Percentiles rank a stretch among this genome's conserved stretches.
Conservation (phyloP, 2,888 invertebrate genomes). For the Epinotia nisella region DNA sequence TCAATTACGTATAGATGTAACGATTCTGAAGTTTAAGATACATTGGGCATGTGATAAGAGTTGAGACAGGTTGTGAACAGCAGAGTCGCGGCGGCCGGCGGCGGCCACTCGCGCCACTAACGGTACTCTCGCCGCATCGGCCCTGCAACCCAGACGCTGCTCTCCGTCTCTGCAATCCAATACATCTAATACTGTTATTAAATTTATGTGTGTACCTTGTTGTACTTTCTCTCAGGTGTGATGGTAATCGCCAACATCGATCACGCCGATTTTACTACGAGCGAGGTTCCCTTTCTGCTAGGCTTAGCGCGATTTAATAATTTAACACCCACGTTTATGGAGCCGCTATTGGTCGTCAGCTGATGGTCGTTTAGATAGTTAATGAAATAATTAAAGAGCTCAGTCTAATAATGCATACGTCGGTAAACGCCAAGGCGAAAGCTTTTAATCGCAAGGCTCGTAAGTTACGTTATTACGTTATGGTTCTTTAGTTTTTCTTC, state of each 20-base stretch:
- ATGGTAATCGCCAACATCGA: constrained; percentile 73
- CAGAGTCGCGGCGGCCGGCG: constrained; percentile 22
- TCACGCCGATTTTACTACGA: constrained; percentile 65
- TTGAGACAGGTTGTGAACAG: constrained; percentile 2
- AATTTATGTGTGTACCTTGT: constrained; percentile 73
- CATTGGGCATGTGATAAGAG: not conserved
- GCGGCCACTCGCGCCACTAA: constrained; percentile 61
- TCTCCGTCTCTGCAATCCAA: constrained; percentile 73
- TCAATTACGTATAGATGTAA: constrained; percentile 18
- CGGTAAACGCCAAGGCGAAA: constrained; percentile 15
- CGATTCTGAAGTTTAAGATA: constrained; percentile 10
- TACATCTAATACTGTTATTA: constrained; percentile 82
- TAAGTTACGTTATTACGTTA: constrained; percentile 15
- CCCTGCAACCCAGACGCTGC: constrained; percentile 58
- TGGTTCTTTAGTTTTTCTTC: constrained; percentile 8
- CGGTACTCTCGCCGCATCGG: constrained; percentile 65
- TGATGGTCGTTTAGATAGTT: constrained; percentile 26
- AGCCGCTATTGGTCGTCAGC: constrained; percentile 2
- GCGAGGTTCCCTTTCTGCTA: constrained; percentile 65
- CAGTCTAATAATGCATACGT: constrained; percentile 20
- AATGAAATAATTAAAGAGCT: constrained; percentile 22
- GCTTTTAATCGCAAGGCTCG: constrained; percentile 5
- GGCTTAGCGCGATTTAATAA: constrained; percentile 58
- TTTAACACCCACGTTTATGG: constrained; percentile 57
- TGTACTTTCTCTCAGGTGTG: constrained; percentile 76